A percentile compares a stretch with the other conserved stretches of the same genome.
Conservation (phyloP, 2,797 vertebrate genomes). For the Scarus forsteni region DNA sequence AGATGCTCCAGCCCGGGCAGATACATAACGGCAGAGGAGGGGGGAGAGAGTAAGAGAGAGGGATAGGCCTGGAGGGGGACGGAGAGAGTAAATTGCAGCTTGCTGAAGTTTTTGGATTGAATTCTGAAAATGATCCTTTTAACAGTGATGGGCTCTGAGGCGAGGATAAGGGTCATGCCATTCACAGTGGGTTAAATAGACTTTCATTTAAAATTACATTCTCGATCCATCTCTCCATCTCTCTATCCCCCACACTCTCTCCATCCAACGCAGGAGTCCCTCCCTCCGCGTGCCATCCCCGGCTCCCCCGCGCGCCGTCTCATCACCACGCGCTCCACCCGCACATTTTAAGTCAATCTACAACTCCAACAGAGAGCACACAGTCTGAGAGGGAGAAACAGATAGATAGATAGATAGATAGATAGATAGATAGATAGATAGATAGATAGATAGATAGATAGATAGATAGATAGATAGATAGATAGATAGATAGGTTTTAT, state of each 20-base stretch:
- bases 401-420: constrained; percentile 14
- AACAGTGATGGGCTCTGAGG: constrained; percentile 86
- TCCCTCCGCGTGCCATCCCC: constrained; percentile 54
- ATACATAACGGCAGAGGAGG: constrained; percentile 68
- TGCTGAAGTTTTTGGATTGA: constrained; percentile 88
- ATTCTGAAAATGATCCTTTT: constrained; percentile 89
- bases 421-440: constrained; percentile 23
- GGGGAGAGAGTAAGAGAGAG: constrained; percentile 61
- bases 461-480: constrained; percentile 25
- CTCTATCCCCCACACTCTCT: constrained; percentile 14
- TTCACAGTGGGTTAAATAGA: constrained; percentile 88
- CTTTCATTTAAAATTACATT: constrained; percentile 89
- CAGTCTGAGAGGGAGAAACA: constrained; percentile 53
- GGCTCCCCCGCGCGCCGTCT: constrained; percentile 72
- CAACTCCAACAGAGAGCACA: constrained; percentile 73
- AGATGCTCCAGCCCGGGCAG: constrained; percentile 58
- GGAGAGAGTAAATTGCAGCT: constrained; percentile 86
- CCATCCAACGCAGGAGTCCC: constrained; percentile 74
- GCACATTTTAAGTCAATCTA: constrained; percentile 81
- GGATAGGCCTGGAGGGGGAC: constrained; percentile 4
- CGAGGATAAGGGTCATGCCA: constrained; percentile 83
- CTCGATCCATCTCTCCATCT: constrained; percentile 82
- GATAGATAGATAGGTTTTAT: neutral
- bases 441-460: constrained; percentile 28
- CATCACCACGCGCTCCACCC: constrained; percentile 77